Evolutionary conservation across 2,888 invertebrate species (phyloP).

Genomic region (Cremastobaeus sp.): DNA sequence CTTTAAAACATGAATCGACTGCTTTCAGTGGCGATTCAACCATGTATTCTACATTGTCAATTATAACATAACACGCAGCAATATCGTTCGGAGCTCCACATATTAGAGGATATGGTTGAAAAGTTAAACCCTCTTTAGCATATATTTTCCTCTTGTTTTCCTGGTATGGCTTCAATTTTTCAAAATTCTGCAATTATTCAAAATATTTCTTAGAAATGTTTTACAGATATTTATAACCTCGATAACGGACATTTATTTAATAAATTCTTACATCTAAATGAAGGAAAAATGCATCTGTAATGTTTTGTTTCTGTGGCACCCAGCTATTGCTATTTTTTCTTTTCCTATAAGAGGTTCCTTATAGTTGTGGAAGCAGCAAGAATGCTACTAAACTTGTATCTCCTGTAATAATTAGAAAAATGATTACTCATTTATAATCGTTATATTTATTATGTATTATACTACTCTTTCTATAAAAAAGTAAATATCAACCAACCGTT

Average conservation of each 20-base stretch:
- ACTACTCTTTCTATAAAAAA: not conserved
- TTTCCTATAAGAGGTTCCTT: slow-evolving; percentile 13
- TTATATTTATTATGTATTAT: not conserved
- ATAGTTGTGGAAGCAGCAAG: slow-evolving; percentile 18
- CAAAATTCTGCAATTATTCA: slow-evolving; percentile 20
- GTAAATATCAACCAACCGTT: too few species aligned
- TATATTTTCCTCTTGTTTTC: slow-evolving; percentile 23
- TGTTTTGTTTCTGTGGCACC: slow-evolving; percentile 19
- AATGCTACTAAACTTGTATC: not conserved
- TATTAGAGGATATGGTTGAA: slow-evolving; percentile 26
- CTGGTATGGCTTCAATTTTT: slow-evolving; percentile 22
- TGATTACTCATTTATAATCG: too few species aligned
- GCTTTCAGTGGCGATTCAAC: slow-evolving; percentile 18
- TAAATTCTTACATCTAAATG: slow-evolving; percentile 28
- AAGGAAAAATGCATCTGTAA: slow-evolving; percentile 22
- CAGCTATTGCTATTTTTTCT: slow-evolving; percentile 8
- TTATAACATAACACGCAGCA: slow-evolving; percentile 15
- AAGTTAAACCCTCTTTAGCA: slow-evolving; percentile 5
- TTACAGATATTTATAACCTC: not conserved
- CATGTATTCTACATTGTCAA: slow-evolving; percentile 9
- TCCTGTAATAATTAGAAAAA: not conserved
- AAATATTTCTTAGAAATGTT: not conserved
- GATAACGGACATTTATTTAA: not conserved
- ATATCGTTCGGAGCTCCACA: slow-evolving; percentile 22
- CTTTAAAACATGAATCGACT: slow-evolving; percentile 15